Conservation (phyloP, 2,113 vertebrate species). For the Anhinga anhinga region DNA sequence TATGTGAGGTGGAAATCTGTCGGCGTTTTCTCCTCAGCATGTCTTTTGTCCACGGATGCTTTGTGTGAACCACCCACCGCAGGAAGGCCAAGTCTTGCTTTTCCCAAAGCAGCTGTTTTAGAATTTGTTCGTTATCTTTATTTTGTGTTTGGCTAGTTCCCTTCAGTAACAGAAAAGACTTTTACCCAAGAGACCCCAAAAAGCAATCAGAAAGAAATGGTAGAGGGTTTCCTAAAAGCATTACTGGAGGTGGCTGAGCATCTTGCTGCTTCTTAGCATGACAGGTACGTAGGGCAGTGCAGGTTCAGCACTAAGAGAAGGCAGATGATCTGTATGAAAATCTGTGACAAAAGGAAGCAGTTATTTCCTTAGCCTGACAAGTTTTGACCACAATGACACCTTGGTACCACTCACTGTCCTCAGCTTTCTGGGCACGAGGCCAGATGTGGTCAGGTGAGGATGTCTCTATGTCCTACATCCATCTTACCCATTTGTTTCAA, state of each 20-base stretch:
- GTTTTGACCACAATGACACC: neutral
- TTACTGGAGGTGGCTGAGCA: neutral
- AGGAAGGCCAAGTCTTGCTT: neutral
- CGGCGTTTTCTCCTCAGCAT: neutral
- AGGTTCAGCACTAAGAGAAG: neutral
- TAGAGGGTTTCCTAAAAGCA: neutral
- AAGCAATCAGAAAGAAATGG: neutral
- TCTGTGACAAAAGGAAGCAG: neutral
- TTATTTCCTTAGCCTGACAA: neutral
- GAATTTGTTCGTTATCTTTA: neutral
- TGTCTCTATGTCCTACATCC: neutral
- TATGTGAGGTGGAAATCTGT: neutral
- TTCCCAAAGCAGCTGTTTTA: neutral
- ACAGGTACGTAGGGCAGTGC: neutral
- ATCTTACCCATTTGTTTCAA: neutral
- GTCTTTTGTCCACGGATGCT: neutral
- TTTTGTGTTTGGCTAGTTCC: neutral
- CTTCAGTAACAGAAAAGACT: neutral
- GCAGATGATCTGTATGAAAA: neutral
- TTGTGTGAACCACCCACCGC: neutral
- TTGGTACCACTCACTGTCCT: neutral
- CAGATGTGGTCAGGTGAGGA: neutral
- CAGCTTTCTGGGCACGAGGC: neutral
- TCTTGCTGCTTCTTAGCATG: neutral
- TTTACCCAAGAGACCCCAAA: neutral